Evolutionary conservation across 2,113 vertebrate genomes (phyloP), one percentile per base, ranked within the genome.

Genomic region (Gymnogyps californianus): DNA sequence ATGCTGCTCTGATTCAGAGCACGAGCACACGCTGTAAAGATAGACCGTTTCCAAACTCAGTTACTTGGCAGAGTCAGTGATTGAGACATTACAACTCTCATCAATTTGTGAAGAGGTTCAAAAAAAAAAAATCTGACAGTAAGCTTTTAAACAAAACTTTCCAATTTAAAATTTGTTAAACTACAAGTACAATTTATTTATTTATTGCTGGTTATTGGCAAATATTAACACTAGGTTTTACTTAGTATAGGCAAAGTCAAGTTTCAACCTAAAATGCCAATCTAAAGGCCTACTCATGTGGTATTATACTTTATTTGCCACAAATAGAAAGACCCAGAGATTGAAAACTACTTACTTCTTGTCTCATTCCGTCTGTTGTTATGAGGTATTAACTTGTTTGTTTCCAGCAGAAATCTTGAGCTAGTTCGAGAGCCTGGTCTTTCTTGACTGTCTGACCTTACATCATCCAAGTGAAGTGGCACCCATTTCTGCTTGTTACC

Each of bases 401-500:
- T 82, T 97, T 98, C 98, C 92, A 97, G 96, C 70, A 98, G 83
- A 95, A 94, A 97, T 82, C 98, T 97, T 61, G 98, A 98, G 64
- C 96, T 96, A 38, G 75, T 96, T 80, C 97, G 98, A 76, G 98
- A 98, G 90, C 96, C 91, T 69, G 90, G 92, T 97, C 98, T 98
- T 97, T 98, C 98, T 93, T 95, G 98, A 78, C 97, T 98, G 40
- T 99, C 99, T 90, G 97, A 96, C 92, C 98, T 98, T 57, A 96
- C 91, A 34, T 99, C 98, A 49, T 99, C 99, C 97, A 99, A 97
- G 77, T 98, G 98, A 86, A 99, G 98, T 21, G 99, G 99, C 78
- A 99, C 98, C 99, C 99, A 99, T 95, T 99, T 99, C 97, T 99
- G 98, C 96, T 99, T 99, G 98, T 98, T 99, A 97, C 98, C 99